These are phyloP conservation scores for Bos javanicus DNA, from an alignment of 2,113 vertebrate genomes.

Conservation along the genomic window DNA sequence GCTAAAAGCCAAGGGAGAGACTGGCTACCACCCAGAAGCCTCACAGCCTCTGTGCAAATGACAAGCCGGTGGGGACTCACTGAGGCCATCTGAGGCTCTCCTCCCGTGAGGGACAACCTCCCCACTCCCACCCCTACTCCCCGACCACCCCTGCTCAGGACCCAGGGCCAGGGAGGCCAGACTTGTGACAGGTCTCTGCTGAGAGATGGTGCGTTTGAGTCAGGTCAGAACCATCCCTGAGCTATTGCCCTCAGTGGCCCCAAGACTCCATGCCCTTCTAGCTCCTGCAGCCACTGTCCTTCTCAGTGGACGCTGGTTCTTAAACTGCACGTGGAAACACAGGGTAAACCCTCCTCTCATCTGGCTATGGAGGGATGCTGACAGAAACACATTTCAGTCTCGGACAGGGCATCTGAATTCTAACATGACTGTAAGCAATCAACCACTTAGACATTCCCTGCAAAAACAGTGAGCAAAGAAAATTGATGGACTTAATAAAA, in stretches of 20 bases:
- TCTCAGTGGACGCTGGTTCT: neutral
- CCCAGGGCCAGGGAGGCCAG: neutral
- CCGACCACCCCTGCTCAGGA: neutral
- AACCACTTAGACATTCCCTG: neutral
- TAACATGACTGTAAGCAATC: accelerated
- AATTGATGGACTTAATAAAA: neutral
- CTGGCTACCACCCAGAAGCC: neutral
- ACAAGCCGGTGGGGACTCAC: neutral
- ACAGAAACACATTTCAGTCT: neutral
- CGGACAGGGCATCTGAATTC: accelerated
- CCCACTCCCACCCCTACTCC: neutral
- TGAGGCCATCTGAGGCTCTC: neutral
- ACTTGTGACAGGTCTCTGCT: neutral
- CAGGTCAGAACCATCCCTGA: neutral
- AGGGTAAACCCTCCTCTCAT: neutral
- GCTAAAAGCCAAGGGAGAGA: neutral
- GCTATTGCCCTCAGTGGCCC: accelerated
- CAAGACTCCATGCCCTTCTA: neutral
- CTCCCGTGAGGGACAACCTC: neutral
- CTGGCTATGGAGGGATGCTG: neutral
- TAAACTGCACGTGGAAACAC: neutral
- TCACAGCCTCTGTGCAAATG: neutral
- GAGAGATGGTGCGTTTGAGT: neutral
- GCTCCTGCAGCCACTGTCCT: neutral
- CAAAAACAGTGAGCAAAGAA: neutral